phyloP scores from a whole-genome alignment of 2,113 vertebrate genomes.

The Lepus americanus region DNA sequence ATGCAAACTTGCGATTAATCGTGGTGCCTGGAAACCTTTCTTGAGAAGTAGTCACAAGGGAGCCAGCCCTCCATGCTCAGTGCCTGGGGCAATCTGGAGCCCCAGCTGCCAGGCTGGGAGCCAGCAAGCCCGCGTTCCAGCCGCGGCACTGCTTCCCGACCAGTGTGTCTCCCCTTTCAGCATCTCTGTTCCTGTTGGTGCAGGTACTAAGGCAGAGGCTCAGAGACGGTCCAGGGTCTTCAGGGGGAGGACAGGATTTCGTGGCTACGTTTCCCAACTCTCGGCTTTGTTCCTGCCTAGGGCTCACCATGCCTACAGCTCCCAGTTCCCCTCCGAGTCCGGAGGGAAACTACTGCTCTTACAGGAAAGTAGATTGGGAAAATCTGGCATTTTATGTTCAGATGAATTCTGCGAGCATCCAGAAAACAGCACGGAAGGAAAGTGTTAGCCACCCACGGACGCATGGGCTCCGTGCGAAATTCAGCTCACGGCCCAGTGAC shows the following conservation, averaged over 20 bases:
- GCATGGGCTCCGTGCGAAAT: accelerated
- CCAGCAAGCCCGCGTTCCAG: neutral
- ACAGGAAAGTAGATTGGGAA: neutral
- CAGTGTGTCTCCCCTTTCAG: accelerated
- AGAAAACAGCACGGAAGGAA: neutral
- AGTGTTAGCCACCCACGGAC: neutral
- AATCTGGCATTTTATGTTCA: neutral
- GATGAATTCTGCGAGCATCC: neutral
- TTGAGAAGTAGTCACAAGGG: neutral
- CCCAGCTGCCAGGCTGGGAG: accelerated
- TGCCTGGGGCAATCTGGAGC: too few relatives aligned
- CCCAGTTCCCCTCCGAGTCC: accelerated
- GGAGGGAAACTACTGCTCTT: neutral
- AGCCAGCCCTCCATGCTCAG: accelerated
- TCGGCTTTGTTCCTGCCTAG: neutral
- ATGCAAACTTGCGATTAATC: constrained; percentile 30
- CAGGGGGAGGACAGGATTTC: accelerated
- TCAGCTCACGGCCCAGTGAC: accelerated
- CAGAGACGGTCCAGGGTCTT: accelerated
- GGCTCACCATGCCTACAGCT: neutral
- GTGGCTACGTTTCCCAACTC: neutral
- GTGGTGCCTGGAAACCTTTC: neutral
- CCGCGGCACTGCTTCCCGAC: accelerated
- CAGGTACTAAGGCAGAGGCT: neutral
- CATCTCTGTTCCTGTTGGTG: neutral